phyloP scores from a whole-genome alignment of 2,113 vertebrate species.

The Dolichallabes microphthalmus region DNA sequence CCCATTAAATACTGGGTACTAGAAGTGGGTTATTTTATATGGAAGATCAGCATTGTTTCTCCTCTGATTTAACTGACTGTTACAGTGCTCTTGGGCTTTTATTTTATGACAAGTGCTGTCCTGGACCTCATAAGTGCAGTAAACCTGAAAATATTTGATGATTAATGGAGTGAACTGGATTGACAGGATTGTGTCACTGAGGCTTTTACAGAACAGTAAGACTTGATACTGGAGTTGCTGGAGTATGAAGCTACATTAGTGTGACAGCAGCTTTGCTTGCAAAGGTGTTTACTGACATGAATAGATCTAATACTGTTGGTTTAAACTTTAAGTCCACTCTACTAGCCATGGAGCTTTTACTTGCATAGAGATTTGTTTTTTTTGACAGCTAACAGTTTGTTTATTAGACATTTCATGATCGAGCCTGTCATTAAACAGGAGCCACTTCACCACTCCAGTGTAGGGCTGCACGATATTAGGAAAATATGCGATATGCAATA shows the following conservation, averaged over 20 bases:
- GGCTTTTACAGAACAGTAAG: background rate
- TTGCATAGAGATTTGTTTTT: background rate
- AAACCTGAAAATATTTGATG: background rate
- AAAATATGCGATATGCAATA: no score
- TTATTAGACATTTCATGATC: background rate
- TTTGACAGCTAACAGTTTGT: background rate
- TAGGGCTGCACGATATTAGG: no score
- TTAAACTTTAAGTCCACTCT: background rate
- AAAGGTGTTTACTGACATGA: background rate
- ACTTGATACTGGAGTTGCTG: background rate
- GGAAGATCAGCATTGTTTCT: background rate
- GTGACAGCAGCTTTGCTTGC: background rate
- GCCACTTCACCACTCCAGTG: slow-evolving; percentile 43
- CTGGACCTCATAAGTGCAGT: slow-evolving; percentile 3
- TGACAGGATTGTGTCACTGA: background rate
- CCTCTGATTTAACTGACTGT: background rate
- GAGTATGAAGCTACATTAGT: background rate
- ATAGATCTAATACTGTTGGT: background rate
- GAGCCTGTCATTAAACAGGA: slow-evolving; percentile 20
- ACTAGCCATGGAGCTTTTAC: background rate
- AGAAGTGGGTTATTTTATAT: slow-evolving; percentile 3
- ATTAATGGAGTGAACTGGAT: background rate
- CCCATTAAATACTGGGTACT: background rate
- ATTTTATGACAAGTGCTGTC: background rate
- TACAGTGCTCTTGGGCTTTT: slow-evolving; percentile 8